Evolutionary conservation across 35 echinoderm and acorn worm genomes (phyloP).

Genomic region (Strongylocentrotus purpuratus): DNA sequence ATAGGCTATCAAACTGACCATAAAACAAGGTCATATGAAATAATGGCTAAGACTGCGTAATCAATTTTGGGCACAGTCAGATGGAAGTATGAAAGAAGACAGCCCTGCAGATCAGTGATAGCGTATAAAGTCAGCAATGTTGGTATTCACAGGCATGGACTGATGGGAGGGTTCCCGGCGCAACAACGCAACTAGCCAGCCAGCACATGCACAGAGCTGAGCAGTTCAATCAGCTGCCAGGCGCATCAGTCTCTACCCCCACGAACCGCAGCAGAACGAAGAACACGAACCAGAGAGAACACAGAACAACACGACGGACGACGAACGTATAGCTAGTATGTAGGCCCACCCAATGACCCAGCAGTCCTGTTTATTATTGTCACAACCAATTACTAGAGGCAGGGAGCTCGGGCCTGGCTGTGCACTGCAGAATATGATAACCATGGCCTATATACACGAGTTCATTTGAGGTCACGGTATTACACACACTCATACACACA

Average conservation of each 20-base stretch:
- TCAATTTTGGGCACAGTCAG: neutral
- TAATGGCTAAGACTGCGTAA: neutral
- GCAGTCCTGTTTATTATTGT: conserved; percentile 54
- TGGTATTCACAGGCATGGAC: neutral
- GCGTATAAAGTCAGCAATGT: neutral
- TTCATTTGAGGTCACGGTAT: conserved; percentile 51
- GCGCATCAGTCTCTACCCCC: conserved; percentile 34
- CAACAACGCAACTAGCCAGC: neutral
- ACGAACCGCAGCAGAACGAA: conserved; percentile 18
- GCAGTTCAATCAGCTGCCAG: conserved; percentile 31
- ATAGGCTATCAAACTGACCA: neutral
- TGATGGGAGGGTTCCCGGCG: neutral
- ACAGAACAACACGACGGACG: neutral
- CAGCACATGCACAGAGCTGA: neutral
- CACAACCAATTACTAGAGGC: conserved; percentile 50
- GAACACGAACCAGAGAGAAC: conserved; percentile 9
- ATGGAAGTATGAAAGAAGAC: neutral
- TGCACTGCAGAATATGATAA: conserved; percentile 49
- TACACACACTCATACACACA: conserved; percentile 45
- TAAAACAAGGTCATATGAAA: neutral
- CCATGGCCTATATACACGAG: conserved; percentile 48
- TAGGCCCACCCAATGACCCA: conserved; percentile 47
- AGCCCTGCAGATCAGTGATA: neutral
- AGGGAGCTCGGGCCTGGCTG: conserved; percentile 25
- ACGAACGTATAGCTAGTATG: neutral